A percentile compares a stretch with the other conserved stretches of the same genome.
phyloP scores from a whole-genome alignment of 23 tunicate species.

The Diplosoma virens region DNA sequence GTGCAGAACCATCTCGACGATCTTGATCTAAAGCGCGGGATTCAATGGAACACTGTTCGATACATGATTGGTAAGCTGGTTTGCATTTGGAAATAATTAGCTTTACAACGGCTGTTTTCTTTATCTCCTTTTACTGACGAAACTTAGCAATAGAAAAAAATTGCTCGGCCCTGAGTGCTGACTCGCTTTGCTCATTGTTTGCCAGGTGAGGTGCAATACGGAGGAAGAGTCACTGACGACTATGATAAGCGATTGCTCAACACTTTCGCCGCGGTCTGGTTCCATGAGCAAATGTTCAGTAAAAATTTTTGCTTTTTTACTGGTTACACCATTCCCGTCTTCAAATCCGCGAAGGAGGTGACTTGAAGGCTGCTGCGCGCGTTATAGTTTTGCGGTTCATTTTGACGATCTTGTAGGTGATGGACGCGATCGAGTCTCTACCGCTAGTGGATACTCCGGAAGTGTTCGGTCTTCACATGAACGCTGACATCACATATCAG shows the following conservation, averaged over 20 bases:
- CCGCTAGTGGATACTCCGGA: slow-evolving; percentile 85
- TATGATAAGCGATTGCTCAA: slow-evolving; percentile 87
- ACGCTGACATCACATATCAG: slow-evolving; percentile 96
- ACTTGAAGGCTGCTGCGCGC: too few relatives aligned
- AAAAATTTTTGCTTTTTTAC: slow-evolving; percentile 74
- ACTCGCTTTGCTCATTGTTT: too few relatives aligned
- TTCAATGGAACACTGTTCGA: slow-evolving; percentile 91
- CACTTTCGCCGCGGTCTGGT: slow-evolving; percentile 91
- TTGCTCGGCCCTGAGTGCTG: too few relatives aligned
- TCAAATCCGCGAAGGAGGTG: slow-evolving; percentile 85
- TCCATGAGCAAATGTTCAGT: slow-evolving; percentile 88
- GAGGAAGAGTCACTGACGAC: slow-evolving; percentile 95
- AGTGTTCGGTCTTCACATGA: slow-evolving; percentile 93
- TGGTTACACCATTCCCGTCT: slow-evolving; percentile 76
- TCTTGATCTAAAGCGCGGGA: slow-evolving; percentile 83
- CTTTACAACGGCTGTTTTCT: too few relatives aligned
- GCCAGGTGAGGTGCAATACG: slow-evolving; percentile 94
- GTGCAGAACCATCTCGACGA: slow-evolving; percentile 93
- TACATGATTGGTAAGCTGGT: slow-evolving; percentile 85
- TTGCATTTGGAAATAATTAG: too few relatives aligned
- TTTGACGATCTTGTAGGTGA: slow-evolving; percentile 39
- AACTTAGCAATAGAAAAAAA: too few relatives aligned
- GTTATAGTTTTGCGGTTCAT: background rate
- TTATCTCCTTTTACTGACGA: too few relatives aligned
- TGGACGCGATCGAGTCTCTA: slow-evolving; percentile 91